These are phyloP conservation scores for Vollenhovia emeryi DNA, from an alignment of 1,140 invertebrate species.

Conservation along the genomic window DNA sequence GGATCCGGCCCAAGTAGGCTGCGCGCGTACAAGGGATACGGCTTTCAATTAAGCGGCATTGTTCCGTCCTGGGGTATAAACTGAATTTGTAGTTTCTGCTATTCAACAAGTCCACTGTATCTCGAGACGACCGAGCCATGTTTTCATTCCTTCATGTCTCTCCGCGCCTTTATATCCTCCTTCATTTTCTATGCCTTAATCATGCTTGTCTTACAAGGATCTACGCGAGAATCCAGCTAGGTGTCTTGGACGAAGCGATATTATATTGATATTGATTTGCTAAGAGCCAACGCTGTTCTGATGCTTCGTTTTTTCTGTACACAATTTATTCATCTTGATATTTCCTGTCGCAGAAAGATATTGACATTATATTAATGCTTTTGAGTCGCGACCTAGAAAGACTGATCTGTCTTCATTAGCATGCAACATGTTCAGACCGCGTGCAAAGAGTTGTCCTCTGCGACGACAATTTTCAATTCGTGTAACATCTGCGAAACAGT, in stretches of 20 bases:
- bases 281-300: not conserved
- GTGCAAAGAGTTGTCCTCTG: not conserved
- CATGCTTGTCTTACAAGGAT: not conserved
- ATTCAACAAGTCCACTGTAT: slow-evolving; percentile 72
- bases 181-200: not conserved
- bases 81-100: slow-evolving; percentile 35
- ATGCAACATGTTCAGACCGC: not conserved
- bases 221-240: not conserved
- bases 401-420: slow-evolving; percentile 56
- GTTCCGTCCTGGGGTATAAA: slow-evolving; percentile 67
- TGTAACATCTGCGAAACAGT: not conserved
- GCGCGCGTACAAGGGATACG: slow-evolving; percentile 9
- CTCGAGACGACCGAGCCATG: slow-evolving; percentile 37
- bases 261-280: not conserved
- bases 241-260: not conserved
- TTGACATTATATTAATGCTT: slow-evolving; percentile 42
- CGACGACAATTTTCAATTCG: not conserved
- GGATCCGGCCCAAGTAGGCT: not conserved
- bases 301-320: slow-evolving; percentile 1
- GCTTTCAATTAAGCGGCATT: slow-evolving; percentile 73
- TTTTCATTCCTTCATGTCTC: slow-evolving; percentile 53
- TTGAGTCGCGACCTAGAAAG: not conserved
- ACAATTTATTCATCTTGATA: slow-evolving; percentile 52
- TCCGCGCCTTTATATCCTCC: slow-evolving; percentile 52
- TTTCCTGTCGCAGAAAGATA: not conserved